Evolutionary conservation across 2,888 invertebrate genomes (phyloP).

Genomic region (Dynastes hyllus): DNA sequence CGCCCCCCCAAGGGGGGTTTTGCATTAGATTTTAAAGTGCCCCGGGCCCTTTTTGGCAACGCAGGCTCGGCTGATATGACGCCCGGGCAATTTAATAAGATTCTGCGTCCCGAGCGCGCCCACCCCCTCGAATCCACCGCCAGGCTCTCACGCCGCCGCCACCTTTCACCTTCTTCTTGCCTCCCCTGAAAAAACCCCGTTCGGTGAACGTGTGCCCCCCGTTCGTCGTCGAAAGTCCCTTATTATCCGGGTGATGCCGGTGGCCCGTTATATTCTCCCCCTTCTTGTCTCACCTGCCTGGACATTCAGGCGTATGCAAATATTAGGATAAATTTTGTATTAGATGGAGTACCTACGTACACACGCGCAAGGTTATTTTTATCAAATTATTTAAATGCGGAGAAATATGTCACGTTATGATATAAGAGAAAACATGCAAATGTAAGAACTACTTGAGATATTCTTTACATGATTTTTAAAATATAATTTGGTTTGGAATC

Average conservation of each 20-base stretch:
- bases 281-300: constrained; percentile 47
- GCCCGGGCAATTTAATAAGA: constrained; percentile 76
- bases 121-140: constrained; percentile 54
- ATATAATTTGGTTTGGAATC: no score
- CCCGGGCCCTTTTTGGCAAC: constrained; percentile 82
- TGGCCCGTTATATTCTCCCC: constrained; percentile 45
- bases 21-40: constrained; percentile 73
- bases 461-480: no score
- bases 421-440: no score
- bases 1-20: no score
- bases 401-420: no score
- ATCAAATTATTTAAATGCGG: no score
- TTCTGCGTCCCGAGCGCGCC: constrained; percentile 70
- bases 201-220: background rate
- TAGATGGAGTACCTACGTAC: background rate
- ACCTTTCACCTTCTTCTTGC: constrained; percentile 58
- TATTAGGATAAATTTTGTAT: constrained; percentile 44
- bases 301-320: constrained; percentile 42
- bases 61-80: constrained; percentile 79
- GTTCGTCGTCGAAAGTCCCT: constrained; percentile 40
- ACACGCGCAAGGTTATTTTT: no score
- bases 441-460: no score
- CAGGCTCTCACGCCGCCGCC: constrained; percentile 55
- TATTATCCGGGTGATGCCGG: constrained; percentile 50
- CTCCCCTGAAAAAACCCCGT: constrained; percentile 45